Base-by-base conservation (phyloP, 2,888 invertebrate genomes). In the Eupithecia subfuscata region DNA sequence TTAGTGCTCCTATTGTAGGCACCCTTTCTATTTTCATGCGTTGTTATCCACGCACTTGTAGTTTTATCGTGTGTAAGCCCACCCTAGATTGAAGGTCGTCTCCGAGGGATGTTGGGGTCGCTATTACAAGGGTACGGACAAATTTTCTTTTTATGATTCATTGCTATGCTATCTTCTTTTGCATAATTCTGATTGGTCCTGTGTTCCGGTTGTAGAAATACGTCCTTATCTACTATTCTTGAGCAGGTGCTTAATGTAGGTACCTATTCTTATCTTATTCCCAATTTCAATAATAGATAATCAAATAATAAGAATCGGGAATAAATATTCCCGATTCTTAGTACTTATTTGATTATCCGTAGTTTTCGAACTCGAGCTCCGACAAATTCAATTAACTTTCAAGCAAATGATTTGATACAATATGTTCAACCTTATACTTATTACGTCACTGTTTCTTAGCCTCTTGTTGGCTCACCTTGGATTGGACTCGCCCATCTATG, bases 111-210 rank as follows among this genome's bases (percentile, higher is more conserved):
- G 78, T 80, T 79, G 80, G 83, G 80, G 78, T 78, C 78, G 75
- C 75, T 74, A 81, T 82, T 82, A 84, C 82, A 82, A 79, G 86
- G 85, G 84, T 84, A 78, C 76, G 82, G 77, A 79, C 82, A 82
- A 84, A 83, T 84, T 83, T 82, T 76, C 78, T 84, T 86, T 86
- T 86, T 86, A 82, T 84, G 77, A 76, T 76, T 75, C 81, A 81
- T 84, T 83, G 83, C 81, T 83, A 79, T 75, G 80, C 81, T 81
- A 81, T 83, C 82, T 80, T 60, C 12, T 22, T 22, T 11, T 56
- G 56, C n/a, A 56, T 56, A 22, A 56, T 52, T 52, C 52, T 8
- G n/a, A 52, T 22, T 56, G 52, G 52, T 56, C 22, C 52, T 9
- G 22, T 22, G 8, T 18, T 8, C 8, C n/a, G 8, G 8, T 48